Conservation (phyloP, 1,140 invertebrate genomes). For the Vanessa atalanta region DNA sequence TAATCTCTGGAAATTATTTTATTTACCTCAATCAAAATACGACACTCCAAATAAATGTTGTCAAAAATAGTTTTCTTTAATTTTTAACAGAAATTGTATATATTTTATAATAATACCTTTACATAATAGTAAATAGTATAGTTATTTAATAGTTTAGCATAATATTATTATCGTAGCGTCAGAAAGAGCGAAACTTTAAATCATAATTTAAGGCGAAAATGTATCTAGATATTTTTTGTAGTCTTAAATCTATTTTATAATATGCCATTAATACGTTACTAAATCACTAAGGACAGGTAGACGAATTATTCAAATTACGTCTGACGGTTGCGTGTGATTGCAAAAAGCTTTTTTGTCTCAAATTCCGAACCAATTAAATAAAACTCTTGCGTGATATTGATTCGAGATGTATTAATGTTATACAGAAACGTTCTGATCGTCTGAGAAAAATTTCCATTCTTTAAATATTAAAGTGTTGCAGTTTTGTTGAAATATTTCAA, state of each 20-base stretch:
- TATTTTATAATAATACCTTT: too few species aligned
- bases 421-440: conserved; percentile 31
- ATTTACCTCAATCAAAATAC: too few species aligned
- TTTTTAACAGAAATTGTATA: too few species aligned
- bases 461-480: conserved; percentile 13
- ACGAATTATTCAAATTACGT: conserved; percentile 69
- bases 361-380: conserved; percentile 64
- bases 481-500: not conserved
- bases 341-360: conserved; percentile 69
- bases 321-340: conserved; percentile 63
- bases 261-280: conserved; percentile 52
- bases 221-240: conserved; percentile 5
- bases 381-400: conserved; percentile 68
- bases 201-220: not conserved
- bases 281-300: conserved; percentile 61
- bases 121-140: too few species aligned
- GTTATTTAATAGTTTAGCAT: too few species aligned
- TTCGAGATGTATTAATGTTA: conserved; percentile 51
- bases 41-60: too few species aligned
- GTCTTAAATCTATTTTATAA: conserved; percentile 16
- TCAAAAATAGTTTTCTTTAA: too few species aligned
- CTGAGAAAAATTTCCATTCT: conserved; percentile 25
- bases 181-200: not conserved
- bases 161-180: not conserved
- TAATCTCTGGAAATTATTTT: too few species aligned